Base-by-base conservation (phyloP, 2,888 invertebrate species). In the Celastrina argiolus region DNA sequence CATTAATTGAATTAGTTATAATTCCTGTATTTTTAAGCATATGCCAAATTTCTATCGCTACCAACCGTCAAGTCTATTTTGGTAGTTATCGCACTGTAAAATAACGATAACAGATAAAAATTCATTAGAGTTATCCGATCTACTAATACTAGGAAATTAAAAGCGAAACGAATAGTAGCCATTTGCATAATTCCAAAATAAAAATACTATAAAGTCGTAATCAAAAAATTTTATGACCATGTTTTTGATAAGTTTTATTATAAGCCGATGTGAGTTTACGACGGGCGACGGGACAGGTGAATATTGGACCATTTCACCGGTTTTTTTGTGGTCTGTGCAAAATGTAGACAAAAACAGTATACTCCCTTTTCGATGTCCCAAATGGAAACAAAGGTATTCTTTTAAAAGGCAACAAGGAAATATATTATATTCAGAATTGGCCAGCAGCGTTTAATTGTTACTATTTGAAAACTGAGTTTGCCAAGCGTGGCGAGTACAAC, bases 171-270 rank as follows among this genome's bases (percentile, higher is more conserved):
- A 26, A 22, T 51, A 51, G 31, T 34, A 16, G 31, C 31, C 10
- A 59, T 59, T 59, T 59, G 59, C 59, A 59, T 59, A 59, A 59
- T 59, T 31, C 31, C 10, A 59, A 59, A 59, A 59, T 59, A 59
- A 59, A 59, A 59, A 59, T 16, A 31, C 34, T 34, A 59, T 59
- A 34, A 59, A 59, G 18, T 36, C 31, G 59, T 34, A 12, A 12
- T 34, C 22, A 51, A 59, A 59, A 58, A 16, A 31, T 59, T 59
- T 59, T 10, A 59, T 59, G 7, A 8, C 16, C 59, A 31, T 59
- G 59, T 59, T 59, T 18, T 59, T 59, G 59, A 59, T 59, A 59
- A 31, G 58, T 34, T 34, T 31, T 59, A 59, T 59, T 18, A 59
- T 4, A 16, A 18, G 18, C 34, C 31, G 16, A 16, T 28, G 16